These are phyloP conservation scores for Teleogryllus occipitalis DNA, from an alignment of 1,140 invertebrate genomes.

Conservation along the genomic window DNA sequence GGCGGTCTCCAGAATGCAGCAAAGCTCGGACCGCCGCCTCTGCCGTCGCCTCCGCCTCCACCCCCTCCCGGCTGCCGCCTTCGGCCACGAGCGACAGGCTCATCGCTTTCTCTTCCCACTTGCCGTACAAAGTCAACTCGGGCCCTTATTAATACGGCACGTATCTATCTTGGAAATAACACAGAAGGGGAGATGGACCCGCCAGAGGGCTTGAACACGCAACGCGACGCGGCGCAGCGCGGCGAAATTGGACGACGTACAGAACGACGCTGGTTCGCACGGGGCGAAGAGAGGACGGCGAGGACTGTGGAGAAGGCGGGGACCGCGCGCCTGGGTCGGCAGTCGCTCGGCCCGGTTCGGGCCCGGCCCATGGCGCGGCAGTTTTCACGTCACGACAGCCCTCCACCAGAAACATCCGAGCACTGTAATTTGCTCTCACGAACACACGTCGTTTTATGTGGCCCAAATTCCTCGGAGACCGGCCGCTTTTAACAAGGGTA, in stretches of 20 bases:
- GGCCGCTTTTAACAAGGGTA: background rate
- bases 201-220: too few relatives aligned
- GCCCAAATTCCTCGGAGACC: background rate
- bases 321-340: too few relatives aligned
- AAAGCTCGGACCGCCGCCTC: background rate
- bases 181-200: background rate
- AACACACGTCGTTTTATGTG: background rate
- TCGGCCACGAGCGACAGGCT: too few relatives aligned
- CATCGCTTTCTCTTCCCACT: background rate
- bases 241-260: too few relatives aligned
- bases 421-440: conserved; percentile 3
- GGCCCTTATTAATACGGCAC: background rate
- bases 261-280: background rate
- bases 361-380: background rate
- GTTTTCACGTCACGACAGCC: background rate
- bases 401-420: background rate
- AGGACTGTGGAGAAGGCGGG: too few relatives aligned
- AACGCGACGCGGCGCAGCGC: background rate
- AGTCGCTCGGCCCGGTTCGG: too few relatives aligned
- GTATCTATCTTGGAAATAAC: background rate
- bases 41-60: background rate
- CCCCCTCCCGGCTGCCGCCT: too few relatives aligned
- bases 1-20: background rate
- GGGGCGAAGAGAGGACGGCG: too few relatives aligned
- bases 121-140: background rate